Base-by-base conservation (phyloP, 2,797 vertebrate genomes). In the Spea hammondii region DNA sequence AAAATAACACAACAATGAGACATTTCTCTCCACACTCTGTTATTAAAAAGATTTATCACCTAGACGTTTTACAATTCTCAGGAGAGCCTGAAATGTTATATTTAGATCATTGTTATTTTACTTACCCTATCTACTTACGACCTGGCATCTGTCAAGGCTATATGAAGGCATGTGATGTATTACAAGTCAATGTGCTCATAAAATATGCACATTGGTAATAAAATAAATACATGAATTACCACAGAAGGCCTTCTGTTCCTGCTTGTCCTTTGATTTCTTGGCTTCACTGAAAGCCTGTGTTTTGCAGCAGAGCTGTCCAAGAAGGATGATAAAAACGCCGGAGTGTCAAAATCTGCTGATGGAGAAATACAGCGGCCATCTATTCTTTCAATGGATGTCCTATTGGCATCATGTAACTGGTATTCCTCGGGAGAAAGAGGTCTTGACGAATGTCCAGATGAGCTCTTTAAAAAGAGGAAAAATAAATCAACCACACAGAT, bases 281-380 rank as follows among this genome's bases (percentile, higher is more conserved):
- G 97, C 82, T 97, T 99, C 75, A 99, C 83, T 62, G 96, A 91
- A 89, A 99, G 95, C 70, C 96, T 95, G 85, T 99, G 96, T 69
- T 93, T 97, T n/a, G 97, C 97, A 44, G 96, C 97, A 66, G 97
- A 97, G 75, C 92, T 98, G 85, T 99, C 94, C 85, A 99, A 86
- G 86, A 92, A 93, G 77, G 92, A 86, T 6, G 87, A 92, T 82
- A 90, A 89, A 70, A 92, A 90, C 53, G 93, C 91, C 55, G 95
- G 95, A 74, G 84, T 81, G 80, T 88, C 90, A 77, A 99, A 98
- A 88, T 94, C 91, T 45, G 92, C 90, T 67, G 85, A 69, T 0
- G 90, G 85, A 0, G 85, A 90, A 32, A 83, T 4, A 13, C 73
- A 83, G 73, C 82, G 78, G 51, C 89, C 88, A 10, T 86, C 74